phyloP scores from a whole-genome alignment of 2,888 invertebrate species.

The Camponotus fellah region DNA sequence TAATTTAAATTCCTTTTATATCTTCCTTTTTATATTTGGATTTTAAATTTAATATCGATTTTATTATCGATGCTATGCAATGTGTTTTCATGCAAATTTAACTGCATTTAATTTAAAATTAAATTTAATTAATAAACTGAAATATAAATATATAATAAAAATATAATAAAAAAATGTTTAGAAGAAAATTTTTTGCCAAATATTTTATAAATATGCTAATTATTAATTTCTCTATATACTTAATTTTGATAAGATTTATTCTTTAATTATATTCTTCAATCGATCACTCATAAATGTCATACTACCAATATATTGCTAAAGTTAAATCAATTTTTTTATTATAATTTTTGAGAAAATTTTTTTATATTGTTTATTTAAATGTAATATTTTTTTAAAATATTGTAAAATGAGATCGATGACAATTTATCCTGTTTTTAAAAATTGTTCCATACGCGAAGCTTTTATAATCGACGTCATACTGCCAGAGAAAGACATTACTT shows the following conservation, averaged over 20 bases:
- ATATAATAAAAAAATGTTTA: background rate
- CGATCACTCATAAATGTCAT: background rate
- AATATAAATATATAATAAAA: background rate
- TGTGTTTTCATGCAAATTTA: background rate
- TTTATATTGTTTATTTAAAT: background rate
- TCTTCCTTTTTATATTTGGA: background rate
- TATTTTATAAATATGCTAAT: background rate
- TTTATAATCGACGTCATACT: slow-evolving; percentile 7
- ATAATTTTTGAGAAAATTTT: background rate
- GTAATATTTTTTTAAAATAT: background rate
- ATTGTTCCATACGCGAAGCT: background rate
- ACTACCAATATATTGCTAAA: background rate
- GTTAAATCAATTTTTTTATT: background rate
- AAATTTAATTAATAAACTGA: background rate
- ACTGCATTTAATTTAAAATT: background rate
- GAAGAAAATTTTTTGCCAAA: background rate
- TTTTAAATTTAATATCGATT: background rate
- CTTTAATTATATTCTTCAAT: background rate
- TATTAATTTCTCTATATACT: slow-evolving; percentile 12
- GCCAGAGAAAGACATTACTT: slow-evolving; percentile 7
- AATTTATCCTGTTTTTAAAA: background rate
- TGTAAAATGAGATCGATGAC: background rate
- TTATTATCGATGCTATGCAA: background rate
- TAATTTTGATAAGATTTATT: background rate
- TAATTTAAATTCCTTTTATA: background rate